Conservation (phyloP, 2,888 invertebrate genomes). For the Melanargia galathea region DNA sequence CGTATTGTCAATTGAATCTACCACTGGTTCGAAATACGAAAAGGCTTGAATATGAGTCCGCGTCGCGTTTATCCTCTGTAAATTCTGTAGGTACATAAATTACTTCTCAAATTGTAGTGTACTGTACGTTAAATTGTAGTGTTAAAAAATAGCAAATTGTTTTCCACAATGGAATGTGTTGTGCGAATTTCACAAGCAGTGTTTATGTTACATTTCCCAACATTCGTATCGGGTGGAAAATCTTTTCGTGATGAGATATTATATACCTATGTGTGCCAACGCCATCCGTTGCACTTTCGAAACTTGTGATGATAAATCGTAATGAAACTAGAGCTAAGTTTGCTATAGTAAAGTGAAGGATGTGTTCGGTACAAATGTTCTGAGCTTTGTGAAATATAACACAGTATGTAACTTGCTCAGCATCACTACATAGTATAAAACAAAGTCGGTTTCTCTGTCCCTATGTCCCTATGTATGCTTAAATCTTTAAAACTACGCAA, state of each 20-base stretch:
- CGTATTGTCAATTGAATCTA: no score
- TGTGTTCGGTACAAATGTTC: background rate
- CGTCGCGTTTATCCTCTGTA: no score
- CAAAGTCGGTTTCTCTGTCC: no score
- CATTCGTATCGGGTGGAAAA: slow-evolving; percentile 19
- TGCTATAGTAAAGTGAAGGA: background rate
- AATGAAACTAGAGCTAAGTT: background rate
- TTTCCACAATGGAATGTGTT: slow-evolving; percentile 1
- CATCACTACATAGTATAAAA: no score
- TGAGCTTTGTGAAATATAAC: no score
- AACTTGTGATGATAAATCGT: slow-evolving; percentile 1
- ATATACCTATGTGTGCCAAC: slow-evolving; percentile 17
- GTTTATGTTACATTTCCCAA: slow-evolving; percentile 7
- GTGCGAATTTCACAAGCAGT: slow-evolving; percentile 9
- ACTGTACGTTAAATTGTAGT: background rate
- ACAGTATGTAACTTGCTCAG: no score
- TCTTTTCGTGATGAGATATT: slow-evolving; percentile 20
- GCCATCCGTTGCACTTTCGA: slow-evolving; percentile 14
- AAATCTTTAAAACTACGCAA: no score
- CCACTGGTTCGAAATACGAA: no score
- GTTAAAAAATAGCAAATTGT: background rate
- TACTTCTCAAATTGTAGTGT: background rate
- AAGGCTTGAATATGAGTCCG: no score
- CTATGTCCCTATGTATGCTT: no score
- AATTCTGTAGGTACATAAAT: no score